A percentile compares a stretch with the other conserved stretches of the same genome.
These are phyloP conservation scores for Chromoteleia sp. DNA, from an alignment of 2,888 invertebrate species.

Conservation along the genomic window DNA sequence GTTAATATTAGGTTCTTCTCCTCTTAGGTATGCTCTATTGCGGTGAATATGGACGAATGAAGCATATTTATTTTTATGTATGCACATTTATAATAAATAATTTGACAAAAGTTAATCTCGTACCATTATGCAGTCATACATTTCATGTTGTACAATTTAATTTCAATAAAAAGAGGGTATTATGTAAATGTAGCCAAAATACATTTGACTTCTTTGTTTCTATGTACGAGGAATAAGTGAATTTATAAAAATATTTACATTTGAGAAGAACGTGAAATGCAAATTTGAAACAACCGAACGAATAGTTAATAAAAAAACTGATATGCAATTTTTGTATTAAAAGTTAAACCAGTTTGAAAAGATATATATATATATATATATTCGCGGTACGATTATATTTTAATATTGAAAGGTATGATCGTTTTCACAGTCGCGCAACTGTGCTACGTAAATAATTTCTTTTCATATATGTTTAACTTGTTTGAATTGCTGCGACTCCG, in stretches of 20 bases:
- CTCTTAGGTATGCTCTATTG: no score
- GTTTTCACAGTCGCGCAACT: no score
- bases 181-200: conserved; percentile 20
- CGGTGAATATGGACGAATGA: no score
- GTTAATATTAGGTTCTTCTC: no score
- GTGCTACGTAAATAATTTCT: conserved; percentile 20
- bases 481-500: conserved; percentile 17
- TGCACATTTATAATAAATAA: conserved; percentile 9
- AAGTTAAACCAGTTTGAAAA: no score
- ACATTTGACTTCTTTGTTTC: conserved; percentile 6
- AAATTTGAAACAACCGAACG: background rate
- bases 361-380: no score
- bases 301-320: background rate
- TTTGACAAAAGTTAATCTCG: conserved; percentile 4
- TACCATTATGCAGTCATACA: background rate
- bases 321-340: conserved; percentile 8
- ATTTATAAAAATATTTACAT: conserved; percentile 32
- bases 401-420: background rate
- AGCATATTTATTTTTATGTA: no score
- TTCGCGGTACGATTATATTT: background rate
- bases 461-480: conserved; percentile 8
- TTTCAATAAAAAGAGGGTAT: conserved; percentile 19
- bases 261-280: background rate
- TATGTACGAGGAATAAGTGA: conserved; percentile 4
- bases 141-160: conserved; percentile 12